Conservation (phyloP, 2,113 vertebrate genomes). For the Sphaerodactylus townsendi region DNA sequence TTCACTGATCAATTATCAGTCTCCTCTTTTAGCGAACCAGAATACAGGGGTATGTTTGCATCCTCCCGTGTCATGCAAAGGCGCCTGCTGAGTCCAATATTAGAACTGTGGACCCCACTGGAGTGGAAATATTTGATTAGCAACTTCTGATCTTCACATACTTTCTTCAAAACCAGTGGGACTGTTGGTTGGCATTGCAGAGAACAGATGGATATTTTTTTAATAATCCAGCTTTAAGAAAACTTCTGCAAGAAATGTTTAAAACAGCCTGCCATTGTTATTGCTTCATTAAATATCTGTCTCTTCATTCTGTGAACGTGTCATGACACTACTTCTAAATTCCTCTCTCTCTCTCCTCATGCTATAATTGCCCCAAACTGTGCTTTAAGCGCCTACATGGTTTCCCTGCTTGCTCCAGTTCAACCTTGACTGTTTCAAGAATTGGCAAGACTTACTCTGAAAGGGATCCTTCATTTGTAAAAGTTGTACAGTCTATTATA, state of each 20-base stretch:
- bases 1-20: not conserved
- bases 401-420: not conserved
- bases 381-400: too few species aligned
- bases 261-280: not conserved
- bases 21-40: not conserved
- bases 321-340: not conserved
- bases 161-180: not conserved
- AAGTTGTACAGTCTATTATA: not conserved
- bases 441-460: too few species aligned
- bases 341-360: not conserved
- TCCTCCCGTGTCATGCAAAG: not conserved
- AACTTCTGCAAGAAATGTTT: not conserved
- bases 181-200: not conserved
- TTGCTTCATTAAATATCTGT: not conserved
- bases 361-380: too few species aligned
- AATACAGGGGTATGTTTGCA: not conserved
- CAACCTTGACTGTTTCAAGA: not conserved
- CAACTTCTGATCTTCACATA: not conserved
- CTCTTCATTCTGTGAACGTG: not conserved
- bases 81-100: not conserved
- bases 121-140: not conserved
- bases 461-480: not conserved
- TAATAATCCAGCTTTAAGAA: not conserved
- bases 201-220: slow-evolving; percentile 8
- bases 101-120: not conserved